Evolutionary conservation across 1,140 invertebrate species (phyloP), one percentile per base, ranked within the genome.

Genomic region (Pogonognathellus flavescens): DNA sequence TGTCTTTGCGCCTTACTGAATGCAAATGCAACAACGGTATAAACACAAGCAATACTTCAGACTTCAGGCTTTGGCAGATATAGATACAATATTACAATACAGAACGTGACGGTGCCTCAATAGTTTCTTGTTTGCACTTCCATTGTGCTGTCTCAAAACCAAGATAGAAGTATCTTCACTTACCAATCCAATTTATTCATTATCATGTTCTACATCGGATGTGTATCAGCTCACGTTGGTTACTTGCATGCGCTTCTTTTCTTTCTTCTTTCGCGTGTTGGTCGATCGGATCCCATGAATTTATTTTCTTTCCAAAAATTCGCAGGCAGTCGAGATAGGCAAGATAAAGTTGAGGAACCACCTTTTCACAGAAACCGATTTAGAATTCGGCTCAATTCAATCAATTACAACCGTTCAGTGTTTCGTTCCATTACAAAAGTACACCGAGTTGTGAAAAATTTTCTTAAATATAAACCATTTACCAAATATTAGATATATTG

Each of bases 341-440:
- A n/a, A 60, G 59, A 20, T 60, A 76, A 76, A 31, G 70, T 49
- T 41, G 31, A 76, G n/a, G 16, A 31, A 76, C 22, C 31, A 76
- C 70, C 70, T 76, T 50, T 76, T 76, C 70, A 76, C 41, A 25
- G n/a, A 49, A 41, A n/a, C 25, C 41, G 31, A 76, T 76, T 76
- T 76, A 50, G 70, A 76, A 76, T 76, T 76, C 70, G 49, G 41
- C 70, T 76, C 22, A n/a, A 76, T 76, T 76, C 70, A 76, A 76
- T 76, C 70, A 76, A 76, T 76, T 76, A 31, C 41, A 72, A 41
- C 25, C 8, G 16, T 14, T 31, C 25, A 41, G 31, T 41, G 31
- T 41, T 41, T 41, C 31, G 31, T 6, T 41, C 6, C 6, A 41
- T 41, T n/a, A 6, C 31, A 41, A 6, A 41, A 55, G 9, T 55